Evolutionary conservation across 2,888 invertebrate species (phyloP), one percentile per base, ranked within the genome.

Genomic region (Notodonta ziczac): DNA sequence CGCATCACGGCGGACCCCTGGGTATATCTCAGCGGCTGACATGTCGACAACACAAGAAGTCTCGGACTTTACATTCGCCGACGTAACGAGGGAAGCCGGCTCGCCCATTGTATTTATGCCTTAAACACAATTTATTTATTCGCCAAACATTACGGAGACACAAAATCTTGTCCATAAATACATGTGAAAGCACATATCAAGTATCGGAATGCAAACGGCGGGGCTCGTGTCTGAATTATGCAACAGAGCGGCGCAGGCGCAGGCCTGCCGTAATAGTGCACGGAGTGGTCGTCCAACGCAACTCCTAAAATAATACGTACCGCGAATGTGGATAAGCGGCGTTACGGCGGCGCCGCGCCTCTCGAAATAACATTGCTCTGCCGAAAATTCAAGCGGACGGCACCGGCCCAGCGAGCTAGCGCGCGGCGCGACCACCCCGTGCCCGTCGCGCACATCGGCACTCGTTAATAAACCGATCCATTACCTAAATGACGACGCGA

Each of bases 81-180:
- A 88, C 91, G 89, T 93, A 93, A 93, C 93, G 93, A 93, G 89
- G 84, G 88, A 81, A 88, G 90, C 90, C 87, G 83, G 78, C 82
- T 82, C 84, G 84, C 85, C 93, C 93, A 93, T 93, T 92, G 93
- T 93, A 91, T 92, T 92, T 93, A 91, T 92, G 89, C 90, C 86
- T 89, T 85, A 87, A 89, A 88, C 87, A 86, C 90, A 86, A 92
- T 92, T 92, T 93, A 93, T 93, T 91, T 91, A 93, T 93, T 91
- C 91, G 90, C 88, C 88, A 89, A 91, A 93, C 92, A 93, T 93
- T 91, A 91, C 91, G 90, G 86, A 88, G 91, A 92, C 93, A 93
- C 93, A 91, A 93, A 93, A 93, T 93, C 93, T 91, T 88, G 93
- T 91, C 91, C 93, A 93, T 93, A 93, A 93, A 93, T 93, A 93